Evolutionary conservation across 2,113 vertebrate species (phyloP), one percentile per base, ranked within the genome.

Genomic region (Rafetus swinhoei): DNA sequence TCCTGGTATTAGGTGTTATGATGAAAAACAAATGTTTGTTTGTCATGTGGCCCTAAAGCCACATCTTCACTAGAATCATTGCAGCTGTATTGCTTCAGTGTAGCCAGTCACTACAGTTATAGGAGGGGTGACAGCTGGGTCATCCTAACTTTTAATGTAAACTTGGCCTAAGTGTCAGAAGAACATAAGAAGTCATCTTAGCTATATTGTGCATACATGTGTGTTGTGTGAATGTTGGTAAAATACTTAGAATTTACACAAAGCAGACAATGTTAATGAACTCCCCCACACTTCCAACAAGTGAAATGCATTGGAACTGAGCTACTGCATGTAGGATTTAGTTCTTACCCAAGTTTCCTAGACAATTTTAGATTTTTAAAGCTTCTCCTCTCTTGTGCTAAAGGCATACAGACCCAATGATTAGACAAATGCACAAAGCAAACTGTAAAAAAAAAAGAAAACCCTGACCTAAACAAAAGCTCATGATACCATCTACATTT

Each of bases 231-330:
- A 79, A 50, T 7, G 25, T 57, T 18, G 74, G 13, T 52, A 4
- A 86, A 93, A 10, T 76, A 52, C 76, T 84, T 76, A 81, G 24
- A 81, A 91, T 79, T 10, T 32, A 52, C 86, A 57, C 39, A 59
- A 82, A 92, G 84, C 60, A 82, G 84, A 56, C 65, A 56, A 74
- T 25, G 29, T 39, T 55, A 35, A 2, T n/a, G 72, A 89, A 50
- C 45, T 81, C 24, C 14, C 57, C n/a, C 9, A 39, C 12, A 82
- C 29, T 90, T 7, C 60, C 50, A 86, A 80, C 39, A 88, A 84
- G 27, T 24, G 89, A n/a, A 85, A 0, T 1, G n/a, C 14, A 77
- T 83, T 16, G 5, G 0, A 4, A 4, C 0, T 24, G 55, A 55
- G 35, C 35, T 91, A 0, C 32, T 35, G 79, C 87, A 89, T 56